Evolutionary conservation across 2,888 invertebrate genomes (phyloP).

Genomic region (Idaea biselata): DNA sequence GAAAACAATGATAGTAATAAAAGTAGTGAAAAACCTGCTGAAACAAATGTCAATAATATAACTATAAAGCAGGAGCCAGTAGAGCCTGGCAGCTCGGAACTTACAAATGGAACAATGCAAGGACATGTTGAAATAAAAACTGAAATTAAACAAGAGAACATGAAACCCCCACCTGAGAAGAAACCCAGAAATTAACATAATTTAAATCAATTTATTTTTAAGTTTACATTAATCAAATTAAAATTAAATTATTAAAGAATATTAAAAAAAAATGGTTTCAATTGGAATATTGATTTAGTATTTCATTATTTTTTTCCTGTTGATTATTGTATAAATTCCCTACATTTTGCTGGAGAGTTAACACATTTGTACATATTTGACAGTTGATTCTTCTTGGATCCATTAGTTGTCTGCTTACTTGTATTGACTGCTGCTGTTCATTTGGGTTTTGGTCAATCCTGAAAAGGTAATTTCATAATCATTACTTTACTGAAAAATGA

Average conservation of each 20-base stretch:
- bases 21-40: slow-evolving; percentile 57
- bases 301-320: slow-evolving; percentile 53
- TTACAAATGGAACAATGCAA: slow-evolving; percentile 66
- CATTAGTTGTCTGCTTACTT: slow-evolving; percentile 11
- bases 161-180: slow-evolving; percentile 94
- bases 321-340: slow-evolving; percentile 59
- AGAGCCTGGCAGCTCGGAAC: slow-evolving; percentile 66
- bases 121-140: slow-evolving; percentile 82
- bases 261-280: neutral
- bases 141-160: slow-evolving; percentile 86
- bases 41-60: slow-evolving; percentile 60
- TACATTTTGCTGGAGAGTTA: slow-evolving; percentile 47
- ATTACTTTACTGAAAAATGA: neutral
- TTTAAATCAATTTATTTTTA: slow-evolving; percentile 10
- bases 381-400: slow-evolving; percentile 60
- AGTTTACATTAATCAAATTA: neutral
- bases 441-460: slow-evolving; percentile 28
- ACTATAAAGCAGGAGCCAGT: slow-evolving; percentile 75
- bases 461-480: slow-evolving; percentile 16
- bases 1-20: slow-evolving; percentile 62
- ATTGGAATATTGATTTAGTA: slow-evolving; percentile 24
- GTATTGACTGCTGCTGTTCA: neutral
- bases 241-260: neutral
- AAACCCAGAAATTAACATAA: slow-evolving; percentile 82
- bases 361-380: slow-evolving; percentile 52